phyloP scores from a whole-genome alignment of 2,797 vertebrate genomes.

The Petrocephalus schoutedeni region DNA sequence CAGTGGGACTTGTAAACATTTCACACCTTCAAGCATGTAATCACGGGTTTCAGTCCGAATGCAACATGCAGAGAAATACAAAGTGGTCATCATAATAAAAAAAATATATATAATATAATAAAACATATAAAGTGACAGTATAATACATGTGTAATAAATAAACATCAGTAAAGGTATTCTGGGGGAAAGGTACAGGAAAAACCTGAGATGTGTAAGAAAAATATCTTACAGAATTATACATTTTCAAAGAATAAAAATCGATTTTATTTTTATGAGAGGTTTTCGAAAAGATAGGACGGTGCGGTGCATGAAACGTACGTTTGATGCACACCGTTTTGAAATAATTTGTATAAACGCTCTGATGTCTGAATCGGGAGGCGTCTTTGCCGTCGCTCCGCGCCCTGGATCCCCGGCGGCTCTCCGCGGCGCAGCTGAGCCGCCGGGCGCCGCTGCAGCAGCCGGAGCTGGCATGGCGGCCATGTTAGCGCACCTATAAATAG shows the following conservation, averaged over 20 bases:
- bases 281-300: not conserved
- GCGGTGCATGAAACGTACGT: not conserved
- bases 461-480: slow-evolving; percentile 46
- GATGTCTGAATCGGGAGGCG: not conserved
- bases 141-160: not conserved
- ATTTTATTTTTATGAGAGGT: not conserved
- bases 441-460: slow-evolving; percentile 12
- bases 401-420: not conserved
- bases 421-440: not conserved
- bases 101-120: not conserved
- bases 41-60: not conserved
- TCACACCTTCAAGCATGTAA: not conserved
- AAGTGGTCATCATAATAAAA: not conserved
- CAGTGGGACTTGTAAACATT: not conserved
- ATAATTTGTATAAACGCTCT: not conserved
- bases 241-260: not conserved
- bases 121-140: not conserved
- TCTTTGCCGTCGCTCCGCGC: not conserved
- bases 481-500: slow-evolving; percentile 47
- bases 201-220: not conserved
- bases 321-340: not conserved
- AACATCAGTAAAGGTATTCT: not conserved
- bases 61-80: not conserved
- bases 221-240: not conserved
- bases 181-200: not conserved